Conservation (phyloP, 1,140 invertebrate species). For the Eriosoma lanigerum region DNA sequence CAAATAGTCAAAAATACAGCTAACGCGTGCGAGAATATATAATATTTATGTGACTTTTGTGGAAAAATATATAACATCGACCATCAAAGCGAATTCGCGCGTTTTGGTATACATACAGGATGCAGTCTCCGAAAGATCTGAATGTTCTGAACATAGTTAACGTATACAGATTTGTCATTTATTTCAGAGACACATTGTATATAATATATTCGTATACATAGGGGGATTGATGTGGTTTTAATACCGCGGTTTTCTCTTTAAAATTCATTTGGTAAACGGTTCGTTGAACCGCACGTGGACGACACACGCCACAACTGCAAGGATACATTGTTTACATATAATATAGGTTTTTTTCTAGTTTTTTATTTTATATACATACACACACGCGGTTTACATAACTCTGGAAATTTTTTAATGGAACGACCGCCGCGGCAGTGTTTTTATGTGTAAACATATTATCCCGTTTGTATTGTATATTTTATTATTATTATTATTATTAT, state of each 20-base stretch:
- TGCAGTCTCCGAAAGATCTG: too few species aligned
- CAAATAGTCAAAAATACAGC: too few species aligned
- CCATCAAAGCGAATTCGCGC: not conserved
- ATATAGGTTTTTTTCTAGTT: slow-evolving; percentile 4
- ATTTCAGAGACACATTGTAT: too few species aligned
- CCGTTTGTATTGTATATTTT: not conserved
- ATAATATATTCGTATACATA: not conserved
- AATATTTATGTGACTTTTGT: too few species aligned
- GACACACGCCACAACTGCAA: slow-evolving; percentile 24
- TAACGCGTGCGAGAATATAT: too few species aligned
- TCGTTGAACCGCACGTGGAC: slow-evolving; percentile 45
- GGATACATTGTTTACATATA: slow-evolving; percentile 15
- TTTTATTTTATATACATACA: not conserved
- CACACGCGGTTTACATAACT: slow-evolving; percentile 19
- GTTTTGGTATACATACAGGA: too few species aligned
- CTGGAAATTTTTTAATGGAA: slow-evolving; percentile 41
- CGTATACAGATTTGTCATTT: too few species aligned
- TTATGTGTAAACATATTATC: slow-evolving; percentile 28
- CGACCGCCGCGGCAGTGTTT: not conserved
- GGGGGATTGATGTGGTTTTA: slow-evolving; percentile 30
- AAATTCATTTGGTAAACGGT: slow-evolving; percentile 43
- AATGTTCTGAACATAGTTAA: too few species aligned
- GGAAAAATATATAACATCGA: not conserved
- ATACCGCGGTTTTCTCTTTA: not conserved
- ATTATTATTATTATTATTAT: slow-evolving; percentile 2